phyloP scores from a whole-genome alignment of 1,140 invertebrate species.

The Scaptomyza graminum region DNA sequence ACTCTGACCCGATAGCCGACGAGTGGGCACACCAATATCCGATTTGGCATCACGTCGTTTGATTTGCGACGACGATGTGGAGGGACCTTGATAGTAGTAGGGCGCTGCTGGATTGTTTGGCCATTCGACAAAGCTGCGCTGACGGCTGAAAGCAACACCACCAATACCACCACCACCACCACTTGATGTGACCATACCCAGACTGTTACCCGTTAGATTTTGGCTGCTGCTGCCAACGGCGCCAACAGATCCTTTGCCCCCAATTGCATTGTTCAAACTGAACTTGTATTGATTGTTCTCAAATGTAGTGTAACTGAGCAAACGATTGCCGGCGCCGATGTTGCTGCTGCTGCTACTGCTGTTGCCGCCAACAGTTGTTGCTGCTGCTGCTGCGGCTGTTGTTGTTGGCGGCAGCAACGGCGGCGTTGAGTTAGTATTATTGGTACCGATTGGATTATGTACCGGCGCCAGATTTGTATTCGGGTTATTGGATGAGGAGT shows the following conservation, averaged over 20 bases:
- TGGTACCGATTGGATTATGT: constrained; percentile 46
- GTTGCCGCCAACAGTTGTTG: constrained; percentile 20
- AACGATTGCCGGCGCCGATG: constrained; percentile 60
- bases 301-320: constrained; percentile 83
- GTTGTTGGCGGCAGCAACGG: constrained; percentile 20
- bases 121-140: constrained; percentile 80
- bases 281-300: constrained; percentile 84
- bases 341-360: constrained; percentile 30
- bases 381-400: background rate
- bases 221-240: constrained; percentile 59
- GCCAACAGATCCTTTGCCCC: constrained; percentile 48
- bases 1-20: constrained; percentile 73
- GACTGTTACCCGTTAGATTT: constrained; percentile 60
- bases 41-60: constrained; percentile 82
- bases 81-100: constrained; percentile 77
- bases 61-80: constrained; percentile 51
- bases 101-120: constrained; percentile 78
- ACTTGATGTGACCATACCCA: constrained; percentile 37
- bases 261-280: constrained; percentile 79
- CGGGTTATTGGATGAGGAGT: constrained; percentile 67
- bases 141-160: constrained; percentile 63
- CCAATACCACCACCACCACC: constrained; percentile 49
- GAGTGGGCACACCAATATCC: constrained; percentile 80
- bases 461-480: constrained; percentile 67
- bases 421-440: constrained; percentile 56